Percentiles rank a stretch among this genome's conserved stretches.
phyloP scores from a whole-genome alignment of 2,888 invertebrate genomes.

The Lymantria monacha region DNA sequence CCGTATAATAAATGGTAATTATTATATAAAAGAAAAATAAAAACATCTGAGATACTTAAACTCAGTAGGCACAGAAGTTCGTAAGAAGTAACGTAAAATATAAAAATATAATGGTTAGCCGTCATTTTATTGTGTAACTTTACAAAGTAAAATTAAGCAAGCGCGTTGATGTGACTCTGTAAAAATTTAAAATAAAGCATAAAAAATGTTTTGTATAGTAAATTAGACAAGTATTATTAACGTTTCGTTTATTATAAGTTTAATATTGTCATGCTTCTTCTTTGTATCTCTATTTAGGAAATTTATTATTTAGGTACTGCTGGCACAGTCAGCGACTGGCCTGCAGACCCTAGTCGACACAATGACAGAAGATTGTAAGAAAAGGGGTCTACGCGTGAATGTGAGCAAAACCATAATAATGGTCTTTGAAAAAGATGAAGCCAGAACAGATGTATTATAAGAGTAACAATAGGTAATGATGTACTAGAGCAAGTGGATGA shows the following conservation, averaged over 20 bases:
- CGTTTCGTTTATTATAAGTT: conserved; percentile 11
- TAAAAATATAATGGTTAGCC: conserved; percentile 48
- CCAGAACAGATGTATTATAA: no score
- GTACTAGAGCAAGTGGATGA: no score
- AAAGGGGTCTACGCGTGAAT: no score
- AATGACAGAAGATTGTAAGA: no score
- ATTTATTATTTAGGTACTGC: no score
- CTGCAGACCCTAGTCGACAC: no score
- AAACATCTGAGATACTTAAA: conserved; percentile 38
- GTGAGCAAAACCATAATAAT: no score
- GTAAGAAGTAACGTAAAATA: conserved; percentile 52
- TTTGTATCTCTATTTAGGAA: no score
- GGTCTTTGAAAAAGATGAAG: no score
- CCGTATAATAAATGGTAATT: conserved; percentile 35
- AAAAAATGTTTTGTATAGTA: conserved; percentile 29
- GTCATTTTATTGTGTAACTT: conserved; percentile 52
- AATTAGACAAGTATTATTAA: conserved; percentile 17
- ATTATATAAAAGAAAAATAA: conserved; percentile 32
- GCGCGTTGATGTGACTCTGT: conserved; percentile 48
- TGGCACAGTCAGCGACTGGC: no score
- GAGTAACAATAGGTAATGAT: no score
- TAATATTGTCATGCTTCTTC: neutral
- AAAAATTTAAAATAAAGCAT: conserved; percentile 43
- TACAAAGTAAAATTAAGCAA: conserved; percentile 52
- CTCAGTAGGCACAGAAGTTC: conserved; percentile 38